These are phyloP conservation scores for Drosophila carrolli DNA, from an alignment of 1,140 invertebrate species.

Conservation along the genomic window DNA sequence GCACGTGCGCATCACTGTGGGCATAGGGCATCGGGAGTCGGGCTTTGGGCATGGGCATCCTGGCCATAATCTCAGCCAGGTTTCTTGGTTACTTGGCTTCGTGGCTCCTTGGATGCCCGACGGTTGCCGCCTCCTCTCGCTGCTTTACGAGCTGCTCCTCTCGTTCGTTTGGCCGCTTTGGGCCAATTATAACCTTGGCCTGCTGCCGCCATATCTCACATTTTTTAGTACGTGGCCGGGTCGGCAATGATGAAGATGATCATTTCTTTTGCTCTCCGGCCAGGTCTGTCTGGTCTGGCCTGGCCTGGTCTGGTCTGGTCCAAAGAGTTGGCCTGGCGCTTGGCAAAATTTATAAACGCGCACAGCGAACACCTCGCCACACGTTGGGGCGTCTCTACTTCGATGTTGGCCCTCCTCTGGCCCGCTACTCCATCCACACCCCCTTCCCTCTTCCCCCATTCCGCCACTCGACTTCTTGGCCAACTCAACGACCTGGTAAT, in stretches of 20 bases:
- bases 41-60: conserved; percentile 29
- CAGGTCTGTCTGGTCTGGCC: not conserved
- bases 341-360: conserved; percentile 81
- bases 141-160: conserved; percentile 73
- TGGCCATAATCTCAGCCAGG: conserved; percentile 2
- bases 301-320: not conserved
- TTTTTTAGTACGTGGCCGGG: conserved; percentile 73
- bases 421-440: not conserved
- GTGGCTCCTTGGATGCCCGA: not conserved
- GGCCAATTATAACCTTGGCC: conserved; percentile 83
- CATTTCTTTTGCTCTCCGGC: conserved; percentile 57
- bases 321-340: conserved; percentile 61
- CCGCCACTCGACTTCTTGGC: conserved; percentile 24
- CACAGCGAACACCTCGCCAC: conserved; percentile 78
- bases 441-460: conserved; percentile 11
- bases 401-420: conserved; percentile 1
- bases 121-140: conserved; percentile 45
- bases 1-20: conserved; percentile 73
- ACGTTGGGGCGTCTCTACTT: conserved; percentile 71
- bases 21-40: conserved; percentile 38
- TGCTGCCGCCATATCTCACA: conserved; percentile 82
- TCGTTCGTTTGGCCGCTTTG: conserved; percentile 74
- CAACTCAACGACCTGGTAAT: conserved; percentile 81
- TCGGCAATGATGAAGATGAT: conserved; percentile 77
- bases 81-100: conserved; percentile 11